Percentiles rank a stretch among this genome's conserved stretches.
These are phyloP conservation scores for Pachyseris speciosa DNA, from an alignment of 64 coral and sea anemone genomes.

Conservation along the genomic window DNA sequence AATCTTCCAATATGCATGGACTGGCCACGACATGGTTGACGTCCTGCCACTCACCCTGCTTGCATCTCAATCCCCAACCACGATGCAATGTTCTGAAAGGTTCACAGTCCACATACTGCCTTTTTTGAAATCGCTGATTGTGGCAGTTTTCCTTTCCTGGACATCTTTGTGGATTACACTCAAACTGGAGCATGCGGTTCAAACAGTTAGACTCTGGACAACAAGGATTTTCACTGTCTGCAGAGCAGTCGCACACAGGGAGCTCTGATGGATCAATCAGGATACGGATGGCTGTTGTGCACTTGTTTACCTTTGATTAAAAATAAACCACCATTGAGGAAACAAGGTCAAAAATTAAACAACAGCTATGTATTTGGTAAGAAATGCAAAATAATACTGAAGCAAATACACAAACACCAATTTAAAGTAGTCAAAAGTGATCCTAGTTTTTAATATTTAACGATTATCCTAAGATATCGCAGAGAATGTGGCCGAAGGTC, in stretches of 20 bases:
- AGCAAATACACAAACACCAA: no score
- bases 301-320: constrained; percentile 78
- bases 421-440: no score
- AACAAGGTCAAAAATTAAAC: background rate
- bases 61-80: constrained; percentile 91
- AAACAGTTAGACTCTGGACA: constrained; percentile 92
- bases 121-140: constrained; percentile 93
- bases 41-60: constrained; percentile 59
- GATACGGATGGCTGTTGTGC: constrained; percentile 90
- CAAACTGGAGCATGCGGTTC: constrained; percentile 95
- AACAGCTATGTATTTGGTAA: background rate
- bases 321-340: background rate
- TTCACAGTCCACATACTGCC: constrained; percentile 89
- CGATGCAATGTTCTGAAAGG: constrained; percentile 73
- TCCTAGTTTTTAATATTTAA: no score
- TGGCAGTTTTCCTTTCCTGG: constrained; percentile 91
- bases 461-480: no score
- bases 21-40: no score
- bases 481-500: no score
- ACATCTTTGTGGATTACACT: constrained; percentile 82
- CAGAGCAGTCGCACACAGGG: constrained; percentile 85
- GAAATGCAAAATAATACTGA: no score
- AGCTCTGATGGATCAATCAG: constrained; percentile 80
- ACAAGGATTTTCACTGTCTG: constrained; percentile 74
- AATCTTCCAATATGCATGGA: no score